These are phyloP conservation scores for Cynaeus angustus DNA, from an alignment of 2,888 invertebrate species.

Conservation along the genomic window DNA sequence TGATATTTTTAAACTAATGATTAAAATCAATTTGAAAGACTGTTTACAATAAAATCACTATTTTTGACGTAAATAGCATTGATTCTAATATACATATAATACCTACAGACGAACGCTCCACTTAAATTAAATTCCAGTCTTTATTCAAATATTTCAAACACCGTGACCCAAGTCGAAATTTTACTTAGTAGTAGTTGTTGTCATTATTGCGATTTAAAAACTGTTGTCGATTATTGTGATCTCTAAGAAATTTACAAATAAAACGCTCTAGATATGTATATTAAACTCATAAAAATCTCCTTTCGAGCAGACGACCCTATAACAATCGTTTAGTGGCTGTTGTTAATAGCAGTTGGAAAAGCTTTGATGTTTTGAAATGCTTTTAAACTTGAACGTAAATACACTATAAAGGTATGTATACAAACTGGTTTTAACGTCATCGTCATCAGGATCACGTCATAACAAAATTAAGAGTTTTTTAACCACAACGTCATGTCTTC, in stretches of 20 bases:
- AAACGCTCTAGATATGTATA: not conserved
- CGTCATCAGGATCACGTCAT: constrained; percentile 1
- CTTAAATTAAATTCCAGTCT: too few relatives aligned
- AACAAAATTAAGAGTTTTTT: constrained; percentile 6
- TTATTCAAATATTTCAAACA: too few relatives aligned
- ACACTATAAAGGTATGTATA: constrained; percentile 12
- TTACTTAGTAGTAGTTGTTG: too few relatives aligned
- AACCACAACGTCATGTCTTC: not conserved
- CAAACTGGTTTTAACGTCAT: constrained; percentile 4
- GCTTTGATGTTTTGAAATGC: constrained; percentile 20
- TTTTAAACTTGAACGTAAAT: constrained; percentile 4
- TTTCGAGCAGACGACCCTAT: constrained; percentile 11
- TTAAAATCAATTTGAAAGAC: not conserved
- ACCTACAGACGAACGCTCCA: too few relatives aligned
- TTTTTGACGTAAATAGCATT: too few relatives aligned
- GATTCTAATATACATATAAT: too few relatives aligned
- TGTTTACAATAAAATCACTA: not conserved
- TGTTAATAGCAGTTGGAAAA: constrained; percentile 1
- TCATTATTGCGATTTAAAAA: too few relatives aligned
- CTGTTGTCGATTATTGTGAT: too few relatives aligned
- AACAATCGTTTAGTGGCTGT: constrained; percentile 12
- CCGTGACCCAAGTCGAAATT: too few relatives aligned
- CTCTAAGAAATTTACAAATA: too few relatives aligned
- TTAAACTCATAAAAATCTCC: not conserved
- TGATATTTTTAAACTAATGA: not conserved